phyloP scores from a whole-genome alignment of 1,140 invertebrate species.

The Platorchestia sp. region DNA sequence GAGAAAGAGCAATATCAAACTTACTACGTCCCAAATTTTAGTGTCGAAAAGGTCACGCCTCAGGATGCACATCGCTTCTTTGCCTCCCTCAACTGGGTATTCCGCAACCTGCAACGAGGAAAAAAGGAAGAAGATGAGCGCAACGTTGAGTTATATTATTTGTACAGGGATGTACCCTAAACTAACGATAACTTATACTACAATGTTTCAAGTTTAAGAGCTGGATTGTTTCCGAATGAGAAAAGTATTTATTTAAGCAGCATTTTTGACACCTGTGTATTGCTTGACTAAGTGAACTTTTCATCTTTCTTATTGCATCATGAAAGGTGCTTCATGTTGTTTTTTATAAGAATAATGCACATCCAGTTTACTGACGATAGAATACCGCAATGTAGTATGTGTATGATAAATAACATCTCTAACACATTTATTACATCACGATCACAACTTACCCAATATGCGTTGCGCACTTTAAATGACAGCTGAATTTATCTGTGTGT shows the following conservation, averaged over 20 bases:
- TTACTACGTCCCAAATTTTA: slow-evolving; percentile 69
- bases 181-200: background rate
- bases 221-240: background rate
- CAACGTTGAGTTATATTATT: background rate
- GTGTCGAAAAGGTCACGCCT: slow-evolving; percentile 68
- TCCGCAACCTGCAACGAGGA: slow-evolving; percentile 57
- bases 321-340: too few relatives aligned
- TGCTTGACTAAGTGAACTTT: background rate
- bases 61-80: slow-evolving; percentile 68
- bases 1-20: slow-evolving; percentile 69
- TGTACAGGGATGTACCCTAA: background rate
- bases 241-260: background rate
- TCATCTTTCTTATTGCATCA: background rate
- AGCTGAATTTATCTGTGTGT: too few relatives aligned
- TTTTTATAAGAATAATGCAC: background rate
- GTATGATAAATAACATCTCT: background rate
- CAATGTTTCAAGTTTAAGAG: background rate
- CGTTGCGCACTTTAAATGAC: too few relatives aligned
- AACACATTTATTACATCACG: too few relatives aligned
- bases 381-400: background rate
- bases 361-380: too few relatives aligned
- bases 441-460: too few relatives aligned
- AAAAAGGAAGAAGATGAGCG: background rate
- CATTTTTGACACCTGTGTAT: background rate
- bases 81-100: slow-evolving; percentile 65